Conservation (phyloP, 2,888 invertebrate genomes). For the Electrophaes corylata region DNA sequence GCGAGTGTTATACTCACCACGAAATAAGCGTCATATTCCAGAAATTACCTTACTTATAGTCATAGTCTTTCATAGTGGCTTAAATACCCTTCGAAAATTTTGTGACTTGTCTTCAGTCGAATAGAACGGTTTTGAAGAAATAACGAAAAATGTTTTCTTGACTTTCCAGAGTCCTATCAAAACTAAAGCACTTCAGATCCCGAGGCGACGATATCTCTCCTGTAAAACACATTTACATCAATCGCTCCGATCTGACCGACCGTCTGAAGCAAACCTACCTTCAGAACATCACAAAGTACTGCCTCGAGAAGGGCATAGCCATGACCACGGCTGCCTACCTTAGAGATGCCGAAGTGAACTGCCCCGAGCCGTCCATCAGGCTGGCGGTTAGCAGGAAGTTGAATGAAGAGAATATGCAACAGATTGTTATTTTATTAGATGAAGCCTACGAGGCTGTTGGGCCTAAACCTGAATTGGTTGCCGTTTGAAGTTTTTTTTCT, state of each 20-base stretch:
- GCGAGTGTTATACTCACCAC: background rate
- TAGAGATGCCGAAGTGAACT: slow-evolving; percentile 85
- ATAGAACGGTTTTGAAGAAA: too few species aligned
- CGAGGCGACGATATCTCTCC: slow-evolving; percentile 88
- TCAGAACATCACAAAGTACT: slow-evolving; percentile 86
- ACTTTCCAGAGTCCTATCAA: slow-evolving; percentile 66
- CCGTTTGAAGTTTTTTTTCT: slow-evolving; percentile 37
- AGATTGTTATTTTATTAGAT: slow-evolving; percentile 64
- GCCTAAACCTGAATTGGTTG: slow-evolving; percentile 60
- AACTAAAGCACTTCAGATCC: slow-evolving; percentile 76
- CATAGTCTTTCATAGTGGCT: too few species aligned
- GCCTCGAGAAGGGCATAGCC: slow-evolving; percentile 87
- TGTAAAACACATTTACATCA: slow-evolving; percentile 89
- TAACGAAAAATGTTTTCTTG: background rate
- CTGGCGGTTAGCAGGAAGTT: slow-evolving; percentile 88
- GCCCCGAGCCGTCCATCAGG: slow-evolving; percentile 89
- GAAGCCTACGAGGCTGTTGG: slow-evolving; percentile 72
- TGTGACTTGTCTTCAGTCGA: too few species aligned
- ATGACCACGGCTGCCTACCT: slow-evolving; percentile 89
- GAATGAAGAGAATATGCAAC: slow-evolving; percentile 84
- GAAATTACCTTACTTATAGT: too few species aligned
- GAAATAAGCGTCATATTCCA: too few species aligned
- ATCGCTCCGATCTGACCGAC: slow-evolving; percentile 71
- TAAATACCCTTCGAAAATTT: too few species aligned
- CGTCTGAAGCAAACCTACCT: slow-evolving; percentile 82